These are phyloP conservation scores for Tetrax tetrax DNA, from an alignment of 2,113 vertebrate species.

Conservation along the genomic window DNA sequence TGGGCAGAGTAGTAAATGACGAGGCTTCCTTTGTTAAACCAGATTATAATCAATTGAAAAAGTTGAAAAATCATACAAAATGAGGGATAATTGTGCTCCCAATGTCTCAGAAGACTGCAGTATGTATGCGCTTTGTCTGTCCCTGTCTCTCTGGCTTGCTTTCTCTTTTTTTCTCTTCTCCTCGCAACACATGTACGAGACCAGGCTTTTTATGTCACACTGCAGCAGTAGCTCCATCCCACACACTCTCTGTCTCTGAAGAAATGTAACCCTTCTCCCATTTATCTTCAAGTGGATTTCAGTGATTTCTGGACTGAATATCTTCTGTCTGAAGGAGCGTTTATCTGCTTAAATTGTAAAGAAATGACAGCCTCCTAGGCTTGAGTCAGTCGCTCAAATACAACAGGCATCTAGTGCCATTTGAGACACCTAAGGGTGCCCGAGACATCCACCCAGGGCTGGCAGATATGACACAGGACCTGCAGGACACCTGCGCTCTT, in stretches of 20 bases:
- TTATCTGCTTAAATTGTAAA: constrained; percentile 26
- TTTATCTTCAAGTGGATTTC: constrained; percentile 44
- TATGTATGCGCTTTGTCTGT: background rate
- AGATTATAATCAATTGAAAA: background rate
- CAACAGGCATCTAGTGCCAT: constrained; percentile 8
- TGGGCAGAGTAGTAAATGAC: background rate
- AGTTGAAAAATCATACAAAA: background rate
- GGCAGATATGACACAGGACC: constrained; percentile 63
- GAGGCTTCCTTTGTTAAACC: background rate
- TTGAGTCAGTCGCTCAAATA: background rate
- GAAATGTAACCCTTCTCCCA: constrained; percentile 41
- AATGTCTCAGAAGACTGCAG: background rate
- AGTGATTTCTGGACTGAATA: constrained; percentile 5
- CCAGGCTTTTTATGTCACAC: constrained; percentile 67
- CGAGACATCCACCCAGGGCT: constrained; percentile 39
- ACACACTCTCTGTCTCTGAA: constrained; percentile 61
- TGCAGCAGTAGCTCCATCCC: constrained; percentile 65
- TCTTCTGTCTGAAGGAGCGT: constrained; percentile 31
- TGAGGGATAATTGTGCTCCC: background rate
- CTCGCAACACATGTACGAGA: constrained; percentile 51
- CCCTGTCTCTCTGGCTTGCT: background rate
- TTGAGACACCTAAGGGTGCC: constrained; percentile 10
- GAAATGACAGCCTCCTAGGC: constrained; percentile 37
- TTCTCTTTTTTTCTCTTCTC: constrained; percentile 12
- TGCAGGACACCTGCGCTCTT: constrained; percentile 57